Conservation (phyloP, 2,113 vertebrate species). For the Phalacrocorax carbo region DNA sequence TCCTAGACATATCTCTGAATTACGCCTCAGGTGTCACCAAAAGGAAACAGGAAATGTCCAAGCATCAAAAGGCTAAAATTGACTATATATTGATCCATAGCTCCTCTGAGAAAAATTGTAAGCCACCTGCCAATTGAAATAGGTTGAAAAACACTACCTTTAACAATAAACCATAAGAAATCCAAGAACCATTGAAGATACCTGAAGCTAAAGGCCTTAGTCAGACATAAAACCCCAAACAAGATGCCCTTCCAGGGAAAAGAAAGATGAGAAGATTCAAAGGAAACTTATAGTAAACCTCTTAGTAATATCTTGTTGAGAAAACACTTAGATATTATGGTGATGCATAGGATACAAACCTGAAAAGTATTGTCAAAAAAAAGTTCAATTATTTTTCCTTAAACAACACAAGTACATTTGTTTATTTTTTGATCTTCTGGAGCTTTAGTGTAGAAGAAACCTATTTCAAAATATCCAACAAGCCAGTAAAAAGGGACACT, state of each 20-base stretch:
- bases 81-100: neutral
- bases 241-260: neutral
- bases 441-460: neutral
- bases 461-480: neutral
- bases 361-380: neutral
- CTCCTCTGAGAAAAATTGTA: neutral
- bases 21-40: neutral
- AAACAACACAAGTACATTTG: neutral
- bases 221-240: neutral
- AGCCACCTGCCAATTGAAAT: neutral
- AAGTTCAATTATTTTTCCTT: neutral
- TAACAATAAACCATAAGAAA: neutral
- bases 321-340: neutral
- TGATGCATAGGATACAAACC: neutral
- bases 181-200: neutral
- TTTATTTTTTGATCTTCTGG: neutral
- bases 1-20: neutral
- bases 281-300: neutral
- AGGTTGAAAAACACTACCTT: neutral
- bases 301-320: neutral
- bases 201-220: neutral
- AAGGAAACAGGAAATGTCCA: neutral
- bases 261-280: neutral
- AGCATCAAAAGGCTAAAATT: neutral
- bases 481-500: neutral